Evolutionary conservation across 2,888 invertebrate species (phyloP).

Genomic region (Acanthoscelides obtectus): DNA sequence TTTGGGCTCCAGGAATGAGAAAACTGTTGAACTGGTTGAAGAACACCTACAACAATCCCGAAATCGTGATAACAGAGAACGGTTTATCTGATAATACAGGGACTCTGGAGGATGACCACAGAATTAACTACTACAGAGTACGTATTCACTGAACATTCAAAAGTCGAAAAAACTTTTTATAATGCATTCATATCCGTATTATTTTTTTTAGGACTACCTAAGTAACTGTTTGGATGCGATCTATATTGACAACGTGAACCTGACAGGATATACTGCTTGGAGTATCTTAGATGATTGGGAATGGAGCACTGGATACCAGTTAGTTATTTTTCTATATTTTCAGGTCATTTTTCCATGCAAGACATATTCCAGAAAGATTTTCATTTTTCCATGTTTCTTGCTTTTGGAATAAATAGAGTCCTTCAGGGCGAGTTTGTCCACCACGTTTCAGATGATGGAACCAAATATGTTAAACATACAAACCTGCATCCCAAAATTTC

Average conservation of each 20-base stretch:
- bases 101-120: conserved; percentile 19
- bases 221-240: conserved; percentile 20
- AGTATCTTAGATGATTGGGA: conserved; percentile 23
- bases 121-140: conserved; percentile 12
- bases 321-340: conserved; percentile 6
- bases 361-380: too few relatives aligned
- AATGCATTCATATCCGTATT: too few relatives aligned
- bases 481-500: too few relatives aligned
- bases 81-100: conserved; percentile 20
- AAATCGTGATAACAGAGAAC: conserved; percentile 27
- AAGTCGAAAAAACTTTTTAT: background rate
- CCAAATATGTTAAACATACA: too few relatives aligned
- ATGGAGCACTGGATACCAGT: conserved; percentile 19
- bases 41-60: conserved; percentile 21
- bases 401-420: too few relatives aligned
- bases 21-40: conserved; percentile 24
- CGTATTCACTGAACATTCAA: too few relatives aligned
- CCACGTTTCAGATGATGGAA: too few relatives aligned
- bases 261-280: conserved; percentile 17
- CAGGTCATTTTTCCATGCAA: too few relatives aligned
- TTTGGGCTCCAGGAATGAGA: conserved; percentile 24
- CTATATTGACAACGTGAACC: conserved; percentile 17
- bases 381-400: too few relatives aligned
- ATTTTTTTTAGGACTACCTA: conserved; percentile 13
- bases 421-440: too few relatives aligned